A percentile compares a stretch with the other conserved stretches of the same genome.
Conservation (phyloP, 2,113 vertebrate genomes). For the Xerus inauris region DNA sequence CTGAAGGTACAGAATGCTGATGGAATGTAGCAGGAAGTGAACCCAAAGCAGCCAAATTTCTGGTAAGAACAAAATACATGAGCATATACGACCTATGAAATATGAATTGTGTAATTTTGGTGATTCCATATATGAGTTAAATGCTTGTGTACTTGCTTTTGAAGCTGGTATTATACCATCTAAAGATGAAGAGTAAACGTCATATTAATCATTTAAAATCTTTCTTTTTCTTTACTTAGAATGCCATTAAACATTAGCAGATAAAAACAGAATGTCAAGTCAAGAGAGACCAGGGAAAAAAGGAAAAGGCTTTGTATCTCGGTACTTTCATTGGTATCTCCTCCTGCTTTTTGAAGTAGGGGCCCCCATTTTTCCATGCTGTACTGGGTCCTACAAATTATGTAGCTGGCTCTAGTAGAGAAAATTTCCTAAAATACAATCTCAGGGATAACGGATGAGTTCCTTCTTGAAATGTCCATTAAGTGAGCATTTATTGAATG, state of each 20-base stretch:
- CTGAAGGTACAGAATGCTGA: not conserved
- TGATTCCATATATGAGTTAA: not conserved
- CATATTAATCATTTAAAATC: not conserved
- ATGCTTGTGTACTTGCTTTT: not conserved
- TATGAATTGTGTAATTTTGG: not conserved
- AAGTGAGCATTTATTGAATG: not conserved
- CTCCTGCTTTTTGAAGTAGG: not conserved
- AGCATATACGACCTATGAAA: not conserved
- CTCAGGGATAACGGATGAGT: not conserved
- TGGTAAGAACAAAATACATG: not conserved
- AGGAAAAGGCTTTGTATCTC: not conserved
- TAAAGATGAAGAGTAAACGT: not conserved
- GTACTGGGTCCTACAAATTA: not conserved
- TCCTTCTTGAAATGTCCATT: not conserved
- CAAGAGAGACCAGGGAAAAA: not conserved
- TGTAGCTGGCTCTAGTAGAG: not conserved
- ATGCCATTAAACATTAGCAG: not conserved
- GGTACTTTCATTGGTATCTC: not conserved
- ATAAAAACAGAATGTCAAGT: not conserved
- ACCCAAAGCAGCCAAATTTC: not conserved
- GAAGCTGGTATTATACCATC: not conserved
- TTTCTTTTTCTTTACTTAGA: slow-evolving; percentile 8
- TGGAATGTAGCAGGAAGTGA: not conserved
- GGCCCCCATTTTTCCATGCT: not conserved
- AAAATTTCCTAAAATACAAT: not conserved